Evolutionary conservation across 2,797 vertebrate species (phyloP), one percentile per base, ranked within the genome.

Genomic region (Okamejei kenojei): DNA sequence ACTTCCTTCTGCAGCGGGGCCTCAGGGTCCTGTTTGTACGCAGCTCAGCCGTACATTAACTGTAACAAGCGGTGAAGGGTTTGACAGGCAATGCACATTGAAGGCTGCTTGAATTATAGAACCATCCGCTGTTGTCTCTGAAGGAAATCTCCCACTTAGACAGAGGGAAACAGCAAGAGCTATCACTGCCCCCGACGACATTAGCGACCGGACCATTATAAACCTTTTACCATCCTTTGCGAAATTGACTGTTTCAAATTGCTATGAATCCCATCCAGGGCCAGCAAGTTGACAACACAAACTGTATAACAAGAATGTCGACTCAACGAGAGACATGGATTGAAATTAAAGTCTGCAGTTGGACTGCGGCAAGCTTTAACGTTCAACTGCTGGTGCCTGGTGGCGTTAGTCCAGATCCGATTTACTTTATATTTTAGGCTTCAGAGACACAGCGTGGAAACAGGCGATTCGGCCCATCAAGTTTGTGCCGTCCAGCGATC

Each of bases 81-180:
- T 92, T 76, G 90, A 92, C 90, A 74, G n/a, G 11, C 21, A 92
- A 54, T 92, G 29, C 68, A 92, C 38, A 76, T 74, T 6, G 1
- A 74, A 26, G 35, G 26, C 71, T 58, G 38, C 29, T 92, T 58
- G 71, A 92, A 58, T 76, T 74, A 76, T 54, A 45, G 38, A 91
- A 13, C 90, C 90, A 76, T 92, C 38, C n/a, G 61, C 13, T 15
- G 32, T 88, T 21, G 10, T 58, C 23, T 58, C 71, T 10, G 26
- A 73, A 92, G 90, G 54, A 92, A 76, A 54, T 76, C 26, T 38
- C 71, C 54, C 73, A 23, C 54, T 76, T 26, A 92, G 71, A 21
- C 29, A 21, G 26, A 91, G 1, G 11, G 29, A 26, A 76, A 92
- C 8, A 23, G 29, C 68, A 92, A 92, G 29, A 71, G 38, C 35